Conservation (phyloP, 2,888 invertebrate species). For the Troilus luridus region DNA sequence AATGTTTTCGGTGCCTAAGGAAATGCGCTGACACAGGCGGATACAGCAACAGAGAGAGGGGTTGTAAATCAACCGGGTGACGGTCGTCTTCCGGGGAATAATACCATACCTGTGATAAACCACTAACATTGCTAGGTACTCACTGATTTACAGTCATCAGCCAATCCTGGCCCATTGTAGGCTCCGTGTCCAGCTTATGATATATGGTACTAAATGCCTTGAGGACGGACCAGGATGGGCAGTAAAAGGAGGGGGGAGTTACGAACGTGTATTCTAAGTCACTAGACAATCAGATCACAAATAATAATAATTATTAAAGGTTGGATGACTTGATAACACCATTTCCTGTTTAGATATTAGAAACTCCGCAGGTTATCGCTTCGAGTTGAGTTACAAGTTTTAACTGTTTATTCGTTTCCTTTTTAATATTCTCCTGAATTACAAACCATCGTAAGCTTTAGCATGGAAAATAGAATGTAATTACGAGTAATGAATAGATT, state of each 20-base stretch:
- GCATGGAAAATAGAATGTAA: too few species aligned
- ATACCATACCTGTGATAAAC: constrained; percentile 23
- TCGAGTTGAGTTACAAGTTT: too few species aligned
- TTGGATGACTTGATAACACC: too few species aligned
- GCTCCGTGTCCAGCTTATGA: neutral
- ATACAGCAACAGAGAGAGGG: neutral
- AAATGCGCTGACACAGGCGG: constrained; percentile 28
- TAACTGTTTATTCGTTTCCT: too few species aligned
- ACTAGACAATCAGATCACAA: too few species aligned
- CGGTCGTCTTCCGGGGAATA: constrained; percentile 35
- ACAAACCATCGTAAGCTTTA: too few species aligned
- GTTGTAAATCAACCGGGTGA: constrained; percentile 26
- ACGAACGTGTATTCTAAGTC: neutral
- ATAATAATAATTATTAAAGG: too few species aligned
- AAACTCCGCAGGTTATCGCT: too few species aligned
- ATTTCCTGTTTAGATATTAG: too few species aligned
- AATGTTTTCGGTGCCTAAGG: constrained; percentile 15
- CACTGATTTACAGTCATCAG: constrained; percentile 22
- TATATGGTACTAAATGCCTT: neutral
- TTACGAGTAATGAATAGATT: too few species aligned
- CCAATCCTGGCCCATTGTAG: neutral
- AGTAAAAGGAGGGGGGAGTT: neutral
- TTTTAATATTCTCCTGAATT: too few species aligned
- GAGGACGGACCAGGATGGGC: neutral
- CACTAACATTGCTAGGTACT: constrained; percentile 17